Percentiles rank a stretch among this genome's conserved stretches.
phyloP scores from a whole-genome alignment of 2,113 vertebrate species.

The Pipa parva region DNA sequence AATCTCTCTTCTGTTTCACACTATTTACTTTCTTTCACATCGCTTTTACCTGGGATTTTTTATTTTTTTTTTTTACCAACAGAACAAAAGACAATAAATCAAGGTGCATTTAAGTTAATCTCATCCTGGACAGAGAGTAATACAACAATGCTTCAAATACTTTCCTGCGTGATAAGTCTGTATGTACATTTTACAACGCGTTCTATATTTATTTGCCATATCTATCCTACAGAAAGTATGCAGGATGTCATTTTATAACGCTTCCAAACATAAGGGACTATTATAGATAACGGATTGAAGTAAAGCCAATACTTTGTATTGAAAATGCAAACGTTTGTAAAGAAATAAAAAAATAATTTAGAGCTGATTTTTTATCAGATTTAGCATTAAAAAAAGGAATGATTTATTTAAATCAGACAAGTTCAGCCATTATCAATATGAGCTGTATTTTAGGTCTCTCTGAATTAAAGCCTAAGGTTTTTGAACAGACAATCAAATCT shows the following conservation, averaged over 20 bases:
- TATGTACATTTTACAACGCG: constrained; percentile 11
- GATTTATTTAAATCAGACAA: too few relatives aligned
- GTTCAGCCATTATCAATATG: too few relatives aligned
- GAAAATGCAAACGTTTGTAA: too few relatives aligned
- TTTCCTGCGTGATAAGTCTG: constrained; percentile 35
- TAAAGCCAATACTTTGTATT: too few relatives aligned
- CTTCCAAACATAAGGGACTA: not conserved
- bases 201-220: constrained; percentile 25
- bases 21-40: constrained; percentile 42
- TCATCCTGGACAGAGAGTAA: constrained; percentile 15
- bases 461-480: too few relatives aligned
- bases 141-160: constrained; percentile 33
- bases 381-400: too few relatives aligned
- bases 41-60: constrained; percentile 33
- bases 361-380: too few relatives aligned
- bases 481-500: too few relatives aligned
- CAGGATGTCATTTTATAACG: not conserved
- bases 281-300: too few relatives aligned
- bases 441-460: too few relatives aligned
- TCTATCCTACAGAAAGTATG: constrained; percentile 1
- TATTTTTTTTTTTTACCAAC: constrained; percentile 43
- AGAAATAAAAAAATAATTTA: too few relatives aligned
- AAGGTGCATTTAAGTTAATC: constrained; percentile 34
- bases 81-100: constrained; percentile 22
- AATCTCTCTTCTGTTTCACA: constrained; percentile 43